Evolutionary conservation across 2,888 invertebrate species (phyloP), one percentile per base, ranked within the genome.

Genomic region (Globia sparganii): DNA sequence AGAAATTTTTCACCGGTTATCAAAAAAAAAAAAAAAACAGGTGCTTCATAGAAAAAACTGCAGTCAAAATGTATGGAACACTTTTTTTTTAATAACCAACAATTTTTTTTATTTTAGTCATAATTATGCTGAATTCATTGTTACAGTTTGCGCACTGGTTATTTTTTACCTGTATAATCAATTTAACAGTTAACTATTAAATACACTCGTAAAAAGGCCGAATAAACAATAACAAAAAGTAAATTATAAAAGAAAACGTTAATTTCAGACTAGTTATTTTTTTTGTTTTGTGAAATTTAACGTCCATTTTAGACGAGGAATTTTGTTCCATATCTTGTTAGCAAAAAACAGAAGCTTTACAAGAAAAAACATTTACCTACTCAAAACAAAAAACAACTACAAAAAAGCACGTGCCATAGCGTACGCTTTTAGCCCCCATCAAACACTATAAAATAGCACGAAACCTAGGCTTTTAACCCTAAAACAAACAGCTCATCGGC

Each of bases 401-500:
- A 18, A 18, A 58, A 58, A 40, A 28, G 21, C 37, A 77, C 56
- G 34, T 77, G 59, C 15, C 4, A 31, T 66, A 72, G 1, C 11
- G 49, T 34, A 66, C 25, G 25, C 66, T 49, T 77, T 58, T 40
- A 83, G 28, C 8, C 9, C 37, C 28, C 21, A 21, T 34, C 61
- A 82, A 69, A 82, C 59, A 40, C 43, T 34, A 70, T 65, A n/a
- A 67, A 70, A 59, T 37, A 72, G 15, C 72, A 85, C 69, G 74
- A 43, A 69, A 59, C 68, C 61, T 75, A 83, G 76, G 66, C 66
- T 72, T 81, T 81, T 78, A 81, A 59, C 72, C 78, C 80, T 80
- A 68, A 80, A 85, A 85, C 80, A 88, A 87, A 87, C 77, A 86
- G 72, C 86, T 82, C 84, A 70, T 66, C 28, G 75, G 68, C 75